Conservation (phyloP, 64 coral and sea anemone species). For the Hydrozoanthus tunicans region DNA sequence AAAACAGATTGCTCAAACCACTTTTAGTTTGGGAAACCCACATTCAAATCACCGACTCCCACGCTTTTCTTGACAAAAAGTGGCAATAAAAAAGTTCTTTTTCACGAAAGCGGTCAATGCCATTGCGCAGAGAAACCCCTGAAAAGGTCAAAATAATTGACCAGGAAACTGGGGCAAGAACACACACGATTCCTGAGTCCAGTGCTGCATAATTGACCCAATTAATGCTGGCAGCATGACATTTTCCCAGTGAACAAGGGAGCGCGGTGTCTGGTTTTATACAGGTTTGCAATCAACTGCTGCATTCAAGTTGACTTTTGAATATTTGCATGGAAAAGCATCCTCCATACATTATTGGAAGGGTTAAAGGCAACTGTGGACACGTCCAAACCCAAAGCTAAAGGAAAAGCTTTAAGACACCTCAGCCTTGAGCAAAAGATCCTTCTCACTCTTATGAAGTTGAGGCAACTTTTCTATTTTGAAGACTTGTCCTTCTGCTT, state of each 20-base stretch:
- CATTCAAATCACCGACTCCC: constrained; percentile 9
- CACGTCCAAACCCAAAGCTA: background rate
- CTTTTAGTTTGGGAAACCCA: constrained; percentile 57
- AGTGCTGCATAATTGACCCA: constrained; percentile 36
- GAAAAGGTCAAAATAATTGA: constrained; percentile 15
- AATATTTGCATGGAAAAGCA: constrained; percentile 25
- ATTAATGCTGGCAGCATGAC: constrained; percentile 32
- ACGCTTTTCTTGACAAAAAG: constrained; percentile 18
- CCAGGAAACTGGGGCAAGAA: background rate
- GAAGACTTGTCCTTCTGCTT: constrained; percentile 28
- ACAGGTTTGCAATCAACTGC: constrained; percentile 25
- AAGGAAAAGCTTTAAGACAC: constrained; percentile 9
- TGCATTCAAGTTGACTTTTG: constrained; percentile 44
- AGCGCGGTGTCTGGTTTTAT: constrained; percentile 35
- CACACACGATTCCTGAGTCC: background rate
- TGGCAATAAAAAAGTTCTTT: constrained; percentile 7
- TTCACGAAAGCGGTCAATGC: constrained; percentile 4
- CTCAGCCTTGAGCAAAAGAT: constrained; percentile 4
- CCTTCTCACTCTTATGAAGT: background rate
- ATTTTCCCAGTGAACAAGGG: constrained; percentile 43
- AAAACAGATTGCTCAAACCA: constrained; percentile 57
- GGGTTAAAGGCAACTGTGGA: background rate
- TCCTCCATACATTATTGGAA: constrained; percentile 34
- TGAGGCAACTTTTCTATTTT: background rate
- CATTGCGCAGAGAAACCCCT: background rate